Evolutionary conservation across 2,888 invertebrate genomes (phyloP), one percentile per base, ranked within the genome.

Genomic region (Odontocerum albicorne): DNA sequence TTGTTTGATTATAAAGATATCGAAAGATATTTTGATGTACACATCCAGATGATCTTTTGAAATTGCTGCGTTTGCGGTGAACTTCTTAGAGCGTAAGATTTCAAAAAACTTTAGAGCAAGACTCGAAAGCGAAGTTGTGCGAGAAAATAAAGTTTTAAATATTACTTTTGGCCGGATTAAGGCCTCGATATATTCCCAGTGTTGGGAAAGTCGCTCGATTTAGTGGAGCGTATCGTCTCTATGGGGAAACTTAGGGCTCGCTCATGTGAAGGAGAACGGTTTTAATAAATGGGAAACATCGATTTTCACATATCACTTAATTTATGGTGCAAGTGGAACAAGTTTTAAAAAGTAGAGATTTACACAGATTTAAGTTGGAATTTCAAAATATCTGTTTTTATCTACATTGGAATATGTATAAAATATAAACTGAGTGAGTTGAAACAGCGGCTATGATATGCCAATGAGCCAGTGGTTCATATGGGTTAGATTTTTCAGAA

Each of bases 81-180:
- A 32, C 22, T 36, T 39, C 42, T 32, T 49, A 43, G 31, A 49
- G 49, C 49, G 35, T 42, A 44, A 55, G 49, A 49, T 47, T 44
- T 46, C 43, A 7, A 44, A 44, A 55, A 55, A 38, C 52, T 49
- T 55, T 32, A 20, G 15, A 35, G 22, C 20, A 35, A 51, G 35
- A 43, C 27, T 31, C 33, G 35, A 51, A n/a, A 39, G 32, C 16
- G 31, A 38, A 54, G 31, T 33, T 55, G 49, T 31, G 20, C 32
- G 38, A 20, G 27, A 36, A 49, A 54, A 44, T 49, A 55, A 55
- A 55, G 49, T 55, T 55, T 55, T 55, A 55, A 55, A 55, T 55
- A 55, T 49, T 55, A 55, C 55, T 55, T 55, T 55, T 49, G 49
- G 27, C 12, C 22, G 43, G 44, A 55, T 44, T 55, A 55, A 55